Evolutionary conservation across 2,888 invertebrate species (phyloP).

Genomic region (Trichacis sp.): DNA sequence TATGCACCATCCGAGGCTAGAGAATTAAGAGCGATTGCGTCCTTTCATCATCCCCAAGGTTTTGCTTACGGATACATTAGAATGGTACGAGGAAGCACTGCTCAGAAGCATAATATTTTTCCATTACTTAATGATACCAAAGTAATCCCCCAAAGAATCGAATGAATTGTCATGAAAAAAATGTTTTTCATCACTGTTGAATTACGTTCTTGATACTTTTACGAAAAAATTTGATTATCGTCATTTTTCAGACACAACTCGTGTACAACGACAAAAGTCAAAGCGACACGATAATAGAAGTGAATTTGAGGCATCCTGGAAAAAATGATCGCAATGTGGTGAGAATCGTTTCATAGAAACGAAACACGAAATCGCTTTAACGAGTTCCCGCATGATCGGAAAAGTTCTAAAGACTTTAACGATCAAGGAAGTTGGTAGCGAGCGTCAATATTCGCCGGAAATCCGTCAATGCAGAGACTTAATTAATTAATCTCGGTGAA

Average conservation of each 20-base stretch:
- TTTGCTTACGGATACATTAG: constrained; percentile 88
- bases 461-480: neutral
- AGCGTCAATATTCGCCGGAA: neutral
- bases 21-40: constrained; percentile 88
- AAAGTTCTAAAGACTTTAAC: neutral
- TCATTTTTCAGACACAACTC: constrained; percentile 80
- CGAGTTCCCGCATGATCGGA: neutral
- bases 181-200: too few species aligned
- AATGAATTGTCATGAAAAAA: too few species aligned
- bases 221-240: too few species aligned
- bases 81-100: constrained; percentile 73
- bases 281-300: constrained; percentile 91
- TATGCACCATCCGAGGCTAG: constrained; percentile 89
- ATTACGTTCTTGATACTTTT: too few species aligned
- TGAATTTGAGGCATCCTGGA: constrained; percentile 89
- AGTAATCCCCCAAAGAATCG: neutral
- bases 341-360: constrained; percentile 50
- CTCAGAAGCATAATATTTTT: neutral
- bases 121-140: neutral
- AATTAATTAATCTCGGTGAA: constrained; percentile 11
- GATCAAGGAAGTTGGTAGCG: neutral
- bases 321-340: constrained; percentile 85
- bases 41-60: constrained; percentile 90
- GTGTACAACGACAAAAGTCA: constrained; percentile 87
- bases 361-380: neutral